Conservation (phyloP, 2,888 invertebrate species). For the Harpalus rubripes region DNA sequence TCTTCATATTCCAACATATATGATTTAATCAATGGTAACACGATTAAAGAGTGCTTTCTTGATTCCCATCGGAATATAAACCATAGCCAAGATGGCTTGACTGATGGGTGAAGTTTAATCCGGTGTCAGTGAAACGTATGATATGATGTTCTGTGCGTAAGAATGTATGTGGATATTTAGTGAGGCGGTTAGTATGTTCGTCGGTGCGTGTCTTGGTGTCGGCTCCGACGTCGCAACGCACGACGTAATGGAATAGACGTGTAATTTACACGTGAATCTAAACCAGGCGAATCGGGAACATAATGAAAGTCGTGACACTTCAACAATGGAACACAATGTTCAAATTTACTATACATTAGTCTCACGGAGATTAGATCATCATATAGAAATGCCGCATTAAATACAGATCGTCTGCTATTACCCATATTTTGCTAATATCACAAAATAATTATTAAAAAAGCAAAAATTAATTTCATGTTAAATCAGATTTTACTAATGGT, state of each 20-base stretch:
- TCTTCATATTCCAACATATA: no score
- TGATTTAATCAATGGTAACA: no score
- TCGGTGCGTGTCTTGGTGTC: conserved; percentile 35
- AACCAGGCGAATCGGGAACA: conserved; percentile 42
- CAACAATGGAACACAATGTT: conserved; percentile 49
- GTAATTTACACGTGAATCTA: conserved; percentile 50
- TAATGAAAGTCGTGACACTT: conserved; percentile 53
- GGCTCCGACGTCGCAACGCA: conserved; percentile 10
- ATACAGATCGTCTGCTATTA: no score
- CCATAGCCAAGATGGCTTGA: neutral
- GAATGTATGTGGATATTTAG: conserved; percentile 21
- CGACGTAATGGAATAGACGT: conserved; percentile 47
- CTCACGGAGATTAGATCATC: conserved; percentile 32
- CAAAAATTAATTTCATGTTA: no score
- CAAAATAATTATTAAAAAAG: no score
- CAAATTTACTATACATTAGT: conserved; percentile 43
- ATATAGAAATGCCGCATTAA: neutral
- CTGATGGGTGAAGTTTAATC: neutral
- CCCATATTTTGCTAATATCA: no score
- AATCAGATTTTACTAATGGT: no score
- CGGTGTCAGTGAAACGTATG: neutral
- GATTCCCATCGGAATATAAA: neutral
- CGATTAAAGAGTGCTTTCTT: no score
- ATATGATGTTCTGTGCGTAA: neutral
- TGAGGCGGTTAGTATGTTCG: conserved; percentile 47